Evolutionary conservation across 1,140 invertebrate genomes (phyloP).

Genomic region (Cyclargus thomasi): DNA sequence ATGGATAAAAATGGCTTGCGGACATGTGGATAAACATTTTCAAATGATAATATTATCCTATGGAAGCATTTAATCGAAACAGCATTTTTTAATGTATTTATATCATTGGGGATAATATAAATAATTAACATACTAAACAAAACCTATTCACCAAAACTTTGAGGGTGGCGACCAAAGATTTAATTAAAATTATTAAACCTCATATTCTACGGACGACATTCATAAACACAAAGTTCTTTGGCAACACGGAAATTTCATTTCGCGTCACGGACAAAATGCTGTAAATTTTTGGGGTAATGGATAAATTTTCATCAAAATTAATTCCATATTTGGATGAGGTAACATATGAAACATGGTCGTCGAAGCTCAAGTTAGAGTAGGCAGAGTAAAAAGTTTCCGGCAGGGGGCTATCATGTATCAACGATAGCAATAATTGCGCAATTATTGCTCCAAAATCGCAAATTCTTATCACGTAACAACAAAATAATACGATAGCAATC

Average conservation of each 20-base stretch:
- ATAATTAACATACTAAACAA: slow-evolving; percentile 7
- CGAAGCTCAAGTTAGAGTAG: not conserved
- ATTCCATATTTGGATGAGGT: not conserved
- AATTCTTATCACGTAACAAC: too few relatives aligned
- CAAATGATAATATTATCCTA: too few relatives aligned
- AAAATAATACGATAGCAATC: too few relatives aligned
- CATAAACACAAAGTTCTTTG: slow-evolving; percentile 14
- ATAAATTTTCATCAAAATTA: slow-evolving; percentile 13
- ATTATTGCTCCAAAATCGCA: too few relatives aligned
- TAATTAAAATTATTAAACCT: slow-evolving; percentile 16
- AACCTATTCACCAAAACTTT: slow-evolving; percentile 9
- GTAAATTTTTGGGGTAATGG: slow-evolving; percentile 12
- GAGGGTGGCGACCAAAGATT: slow-evolving; percentile 1
- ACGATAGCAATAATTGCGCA: too few relatives aligned
- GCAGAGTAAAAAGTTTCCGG: not conserved
- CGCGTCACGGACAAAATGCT: slow-evolving; percentile 10
- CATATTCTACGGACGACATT: slow-evolving; percentile 14
- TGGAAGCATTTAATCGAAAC: too few relatives aligned
- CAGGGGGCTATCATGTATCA: too few relatives aligned
- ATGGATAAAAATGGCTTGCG: too few relatives aligned
- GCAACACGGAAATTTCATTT: slow-evolving; percentile 14
- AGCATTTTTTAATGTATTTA: too few relatives aligned
- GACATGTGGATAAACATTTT: too few relatives aligned
- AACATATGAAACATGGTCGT: not conserved
- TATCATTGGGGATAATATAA: not conserved